A percentile compares a stretch with the other conserved stretches of the same genome.
These are phyloP conservation scores for Parotocinclus haroldoi DNA, from an alignment of 2,797 vertebrate genomes.

Conservation along the genomic window DNA sequence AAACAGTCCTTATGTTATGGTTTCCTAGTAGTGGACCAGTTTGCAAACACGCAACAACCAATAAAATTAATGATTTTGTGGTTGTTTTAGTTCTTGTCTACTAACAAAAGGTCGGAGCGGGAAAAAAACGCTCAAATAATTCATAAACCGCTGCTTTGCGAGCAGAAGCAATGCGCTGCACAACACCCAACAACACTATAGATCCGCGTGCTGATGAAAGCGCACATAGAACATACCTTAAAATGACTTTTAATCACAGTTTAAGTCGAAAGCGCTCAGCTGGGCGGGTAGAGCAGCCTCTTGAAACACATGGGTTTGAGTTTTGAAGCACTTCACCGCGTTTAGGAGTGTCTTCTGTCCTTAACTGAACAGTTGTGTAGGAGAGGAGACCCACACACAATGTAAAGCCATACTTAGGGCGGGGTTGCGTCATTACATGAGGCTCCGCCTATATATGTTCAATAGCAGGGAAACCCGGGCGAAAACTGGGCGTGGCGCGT, in stretches of 20 bases:
- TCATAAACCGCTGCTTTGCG: too few relatives aligned
- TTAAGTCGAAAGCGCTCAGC: constrained; percentile 25
- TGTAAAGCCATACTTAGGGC: constrained; percentile 65
- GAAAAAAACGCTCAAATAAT: too few relatives aligned
- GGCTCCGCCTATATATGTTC: constrained; percentile 42
- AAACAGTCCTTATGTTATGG: background rate
- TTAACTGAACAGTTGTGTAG: constrained; percentile 58
- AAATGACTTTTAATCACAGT: constrained; percentile 60
- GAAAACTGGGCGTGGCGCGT: constrained; percentile 51
- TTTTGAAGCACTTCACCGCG: constrained; percentile 53
- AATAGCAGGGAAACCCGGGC: constrained; percentile 32
- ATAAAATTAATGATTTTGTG: too few relatives aligned
- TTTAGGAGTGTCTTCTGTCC: constrained; percentile 66
- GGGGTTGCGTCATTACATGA: constrained; percentile 45
- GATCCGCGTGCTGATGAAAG: constrained; percentile 9
- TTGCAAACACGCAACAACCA: background rate
- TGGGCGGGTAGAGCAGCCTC: background rate
- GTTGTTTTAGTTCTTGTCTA: too few relatives aligned
- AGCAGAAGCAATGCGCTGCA: background rate
- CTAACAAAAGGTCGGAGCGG: background rate
- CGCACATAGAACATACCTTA: constrained; percentile 62
- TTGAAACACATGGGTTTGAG: constrained; percentile 46
- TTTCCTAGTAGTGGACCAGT: background rate
- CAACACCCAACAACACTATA: constrained; percentile 19
- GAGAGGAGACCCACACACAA: constrained; percentile 68